phyloP scores from a whole-genome alignment of 2,113 vertebrate species.

The Ivindomyrus marchei region DNA sequence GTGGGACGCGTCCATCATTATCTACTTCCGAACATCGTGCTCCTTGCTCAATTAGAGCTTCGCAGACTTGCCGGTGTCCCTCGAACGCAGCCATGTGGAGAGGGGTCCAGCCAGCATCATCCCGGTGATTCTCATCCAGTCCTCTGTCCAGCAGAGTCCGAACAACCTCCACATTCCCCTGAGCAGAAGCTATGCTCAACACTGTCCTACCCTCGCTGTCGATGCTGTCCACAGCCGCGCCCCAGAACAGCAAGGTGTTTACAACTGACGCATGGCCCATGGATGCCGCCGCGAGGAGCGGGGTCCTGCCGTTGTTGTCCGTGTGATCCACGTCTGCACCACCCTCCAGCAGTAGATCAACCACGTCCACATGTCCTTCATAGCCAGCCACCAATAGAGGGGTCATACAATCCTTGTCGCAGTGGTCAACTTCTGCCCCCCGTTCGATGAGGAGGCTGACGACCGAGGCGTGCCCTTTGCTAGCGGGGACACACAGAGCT shows the following conservation, averaged over 20 bases:
- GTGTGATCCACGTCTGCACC: constrained; percentile 95
- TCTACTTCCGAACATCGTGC: constrained; percentile 90
- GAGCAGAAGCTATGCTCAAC: constrained; percentile 92
- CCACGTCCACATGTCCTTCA: constrained; percentile 93
- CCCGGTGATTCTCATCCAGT: constrained; percentile 91
- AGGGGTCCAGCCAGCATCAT: constrained; percentile 95
- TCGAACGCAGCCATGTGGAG: constrained; percentile 97
- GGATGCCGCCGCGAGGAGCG: constrained; percentile 91
- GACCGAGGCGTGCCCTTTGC: constrained; percentile 89
- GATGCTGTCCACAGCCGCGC: constrained; percentile 92
- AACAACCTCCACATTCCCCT: constrained; percentile 95
- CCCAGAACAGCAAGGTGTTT: constrained; percentile 92
- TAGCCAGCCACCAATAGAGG: constrained; percentile 92
- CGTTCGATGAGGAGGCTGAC: constrained; percentile 90
- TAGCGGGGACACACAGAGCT: constrained; percentile 90
- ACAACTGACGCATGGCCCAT: constrained; percentile 96
- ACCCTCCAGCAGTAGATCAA: constrained; percentile 90
- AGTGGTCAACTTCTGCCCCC: constrained; percentile 91
- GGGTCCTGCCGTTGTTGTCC: constrained; percentile 90
- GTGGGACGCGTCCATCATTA: constrained; percentile 87
- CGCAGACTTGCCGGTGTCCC: constrained; percentile 88
- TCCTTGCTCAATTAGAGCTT: constrained; percentile 95
- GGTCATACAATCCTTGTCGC: constrained; percentile 97
- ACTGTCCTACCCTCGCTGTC: constrained; percentile 94
- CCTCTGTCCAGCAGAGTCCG: constrained; percentile 96